Percentiles rank a stretch among this genome's conserved stretches.
These are phyloP conservation scores for Hemibagrus guttatus DNA, from an alignment of 2,797 vertebrate genomes.

Conservation along the genomic window DNA sequence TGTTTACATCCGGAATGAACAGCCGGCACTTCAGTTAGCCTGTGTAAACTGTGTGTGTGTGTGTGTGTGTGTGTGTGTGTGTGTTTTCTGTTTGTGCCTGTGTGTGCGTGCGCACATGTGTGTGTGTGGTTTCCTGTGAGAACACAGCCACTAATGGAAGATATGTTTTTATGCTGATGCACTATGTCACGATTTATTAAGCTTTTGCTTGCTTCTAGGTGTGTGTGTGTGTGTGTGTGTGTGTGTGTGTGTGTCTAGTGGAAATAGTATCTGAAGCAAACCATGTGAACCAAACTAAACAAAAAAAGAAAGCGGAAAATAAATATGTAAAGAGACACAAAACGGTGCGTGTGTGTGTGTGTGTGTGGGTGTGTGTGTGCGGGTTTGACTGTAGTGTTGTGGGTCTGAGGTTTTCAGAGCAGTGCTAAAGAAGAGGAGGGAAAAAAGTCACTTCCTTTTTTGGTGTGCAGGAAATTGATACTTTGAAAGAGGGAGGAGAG, in stretches of 20 bases:
- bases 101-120: conserved; percentile 15
- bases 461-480: conserved; percentile 56
- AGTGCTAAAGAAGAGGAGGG: conserved; percentile 2
- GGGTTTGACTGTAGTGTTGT: conserved; percentile 17
- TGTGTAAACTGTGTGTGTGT: not conserved
- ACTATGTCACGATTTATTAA: not conserved
- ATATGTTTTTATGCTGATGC: not conserved
- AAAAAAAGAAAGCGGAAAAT: no score
- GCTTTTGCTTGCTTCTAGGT: not conserved
- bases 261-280: not conserved
- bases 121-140: conserved; percentile 18
- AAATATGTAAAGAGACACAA: no score
- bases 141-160: not conserved
- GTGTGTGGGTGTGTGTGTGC: not conserved
- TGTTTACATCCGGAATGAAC: not conserved
- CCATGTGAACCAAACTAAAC: not conserved
- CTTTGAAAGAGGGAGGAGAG: conserved; percentile 28
- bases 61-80: no score
- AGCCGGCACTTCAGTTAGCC: not conserved
- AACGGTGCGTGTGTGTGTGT: conserved; percentile 6
- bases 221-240: not conserved
- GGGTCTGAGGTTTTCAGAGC: conserved; percentile 20
- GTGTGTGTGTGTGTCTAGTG: not conserved
- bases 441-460: conserved; percentile 52
- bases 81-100: no score